A percentile compares a stretch with the other conserved stretches of the same genome.
Conservation (phyloP, 2,888 invertebrate genomes). For the Drosophila acutilabella region DNA sequence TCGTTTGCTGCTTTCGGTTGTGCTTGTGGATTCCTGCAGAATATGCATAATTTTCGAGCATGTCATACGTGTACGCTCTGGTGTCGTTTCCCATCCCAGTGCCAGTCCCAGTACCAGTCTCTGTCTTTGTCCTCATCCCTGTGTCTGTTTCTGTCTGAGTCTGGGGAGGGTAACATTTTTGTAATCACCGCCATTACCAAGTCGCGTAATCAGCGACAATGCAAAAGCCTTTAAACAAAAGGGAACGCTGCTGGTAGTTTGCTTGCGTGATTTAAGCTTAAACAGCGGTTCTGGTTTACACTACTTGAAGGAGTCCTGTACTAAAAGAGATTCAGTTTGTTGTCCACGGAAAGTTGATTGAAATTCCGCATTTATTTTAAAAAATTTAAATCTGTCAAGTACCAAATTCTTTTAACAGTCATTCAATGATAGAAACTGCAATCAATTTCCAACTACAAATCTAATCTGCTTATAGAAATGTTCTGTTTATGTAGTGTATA, state of each 20-base stretch:
- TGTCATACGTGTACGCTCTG: slow-evolving; percentile 62
- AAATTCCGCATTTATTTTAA: no score
- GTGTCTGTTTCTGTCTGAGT: slow-evolving; percentile 1
- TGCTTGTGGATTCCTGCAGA: slow-evolving; percentile 61
- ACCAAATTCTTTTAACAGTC: background rate
- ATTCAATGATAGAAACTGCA: background rate
- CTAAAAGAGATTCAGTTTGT: background rate
- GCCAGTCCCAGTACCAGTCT: background rate
- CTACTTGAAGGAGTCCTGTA: background rate
- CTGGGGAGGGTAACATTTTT: slow-evolving; percentile 50
- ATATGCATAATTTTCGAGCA: slow-evolving; percentile 75
- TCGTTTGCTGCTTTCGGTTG: slow-evolving; percentile 25
- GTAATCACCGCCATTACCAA: slow-evolving; percentile 78
- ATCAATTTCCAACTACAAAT: background rate
- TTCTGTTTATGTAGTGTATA: slow-evolving; percentile 18
- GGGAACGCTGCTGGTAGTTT: slow-evolving; percentile 31
- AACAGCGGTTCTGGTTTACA: slow-evolving; percentile 9
- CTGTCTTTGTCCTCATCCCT: background rate
- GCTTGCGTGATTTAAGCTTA: slow-evolving; percentile 22
- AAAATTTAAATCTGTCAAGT: background rate
- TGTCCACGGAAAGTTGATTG: background rate
- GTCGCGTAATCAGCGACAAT: slow-evolving; percentile 75
- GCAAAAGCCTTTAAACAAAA: slow-evolving; percentile 58
- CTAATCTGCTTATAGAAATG: background rate
- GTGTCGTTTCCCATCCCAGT: slow-evolving; percentile 31